A percentile compares a stretch with the other conserved stretches of the same genome.
Evolutionary conservation across 35 echinoderm and acorn worm genomes (phyloP).

Genomic region (Heliocidaris tuberculata): DNA sequence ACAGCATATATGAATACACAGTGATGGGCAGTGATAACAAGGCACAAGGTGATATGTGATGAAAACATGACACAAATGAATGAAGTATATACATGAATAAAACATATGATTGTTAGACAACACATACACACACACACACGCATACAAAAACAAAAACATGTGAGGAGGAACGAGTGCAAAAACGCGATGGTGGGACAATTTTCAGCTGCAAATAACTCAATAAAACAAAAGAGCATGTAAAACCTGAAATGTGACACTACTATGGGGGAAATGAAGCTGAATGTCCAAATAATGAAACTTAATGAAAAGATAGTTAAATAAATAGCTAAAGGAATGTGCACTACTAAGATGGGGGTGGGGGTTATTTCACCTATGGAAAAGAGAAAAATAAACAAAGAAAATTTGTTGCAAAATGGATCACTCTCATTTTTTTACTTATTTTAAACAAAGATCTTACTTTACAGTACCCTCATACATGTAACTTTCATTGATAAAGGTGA

Average conservation of each 20-base stretch:
- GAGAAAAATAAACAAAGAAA: slow-evolving; percentile 31
- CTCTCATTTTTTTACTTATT: neutral
- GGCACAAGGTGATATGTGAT: slow-evolving; percentile 18
- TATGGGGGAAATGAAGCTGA: neutral
- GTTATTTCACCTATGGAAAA: slow-evolving; percentile 48
- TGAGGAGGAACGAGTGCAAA: neutral
- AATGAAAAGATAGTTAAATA: neutral
- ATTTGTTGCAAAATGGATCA: neutral
- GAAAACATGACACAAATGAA: slow-evolving; percentile 40
- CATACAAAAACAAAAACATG: slow-evolving; percentile 3
- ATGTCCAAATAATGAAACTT: slow-evolving; percentile 13
- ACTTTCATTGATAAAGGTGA: neutral
- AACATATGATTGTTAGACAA: neutral
- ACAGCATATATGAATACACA: slow-evolving; percentile 1
- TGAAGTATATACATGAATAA: neutral
- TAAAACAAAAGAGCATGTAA: slow-evolving; percentile 21
- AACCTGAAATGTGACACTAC: slow-evolving; percentile 17
- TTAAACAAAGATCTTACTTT: no score
- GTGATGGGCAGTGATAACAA: neutral
- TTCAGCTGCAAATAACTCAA: slow-evolving; percentile 26
- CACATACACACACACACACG: slow-evolving; percentile 33
- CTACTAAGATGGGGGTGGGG: slow-evolving; percentile 33
- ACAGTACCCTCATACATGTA: no score
- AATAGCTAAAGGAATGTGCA: slow-evolving; percentile 46
- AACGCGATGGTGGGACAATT: neutral